phyloP scores from a whole-genome alignment of 53 echinoderm and acorn worm genomes.

The Temnopleurus reevesii region DNA sequence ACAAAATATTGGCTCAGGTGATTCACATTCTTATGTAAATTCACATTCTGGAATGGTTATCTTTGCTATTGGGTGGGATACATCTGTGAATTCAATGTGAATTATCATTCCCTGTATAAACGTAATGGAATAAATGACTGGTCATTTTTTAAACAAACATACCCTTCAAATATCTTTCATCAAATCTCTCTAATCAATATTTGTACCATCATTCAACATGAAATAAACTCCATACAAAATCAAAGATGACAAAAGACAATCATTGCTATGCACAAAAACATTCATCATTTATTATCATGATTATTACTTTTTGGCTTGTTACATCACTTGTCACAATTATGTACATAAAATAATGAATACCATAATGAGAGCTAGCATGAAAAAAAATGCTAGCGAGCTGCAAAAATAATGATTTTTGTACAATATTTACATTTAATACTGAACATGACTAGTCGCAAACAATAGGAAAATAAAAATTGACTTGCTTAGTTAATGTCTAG shows the following conservation, averaged over 20 bases:
- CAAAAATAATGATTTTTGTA: conserved; percentile 29
- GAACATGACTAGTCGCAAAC: conserved; percentile 1
- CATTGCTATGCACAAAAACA: background rate
- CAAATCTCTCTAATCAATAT: too few species aligned
- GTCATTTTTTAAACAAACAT: too few species aligned
- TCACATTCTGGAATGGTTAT: too few species aligned
- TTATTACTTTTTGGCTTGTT: conserved; percentile 35
- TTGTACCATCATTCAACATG: too few species aligned
- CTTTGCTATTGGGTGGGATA: too few species aligned
- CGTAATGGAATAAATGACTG: too few species aligned
- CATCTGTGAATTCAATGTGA: background rate
- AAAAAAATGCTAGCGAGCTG: background rate
- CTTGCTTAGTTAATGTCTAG: too few species aligned
- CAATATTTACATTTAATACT: conserved; percentile 57
- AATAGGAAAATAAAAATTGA: background rate
- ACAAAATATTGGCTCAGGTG: too few species aligned
- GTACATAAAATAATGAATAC: conserved; percentile 9
- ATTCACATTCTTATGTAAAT: too few species aligned
- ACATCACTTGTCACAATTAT: background rate
- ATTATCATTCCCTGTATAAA: background rate
- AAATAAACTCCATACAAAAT: too few species aligned
- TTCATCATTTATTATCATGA: conserved; percentile 36
- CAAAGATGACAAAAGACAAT: background rate
- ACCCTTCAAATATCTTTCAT: too few species aligned
- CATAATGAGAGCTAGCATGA: conserved; percentile 1